A percentile compares a stretch with the other conserved stretches of the same genome.
Evolutionary conservation across 2,113 vertebrate species (phyloP).

Genomic region (Varanus komodoensis): DNA sequence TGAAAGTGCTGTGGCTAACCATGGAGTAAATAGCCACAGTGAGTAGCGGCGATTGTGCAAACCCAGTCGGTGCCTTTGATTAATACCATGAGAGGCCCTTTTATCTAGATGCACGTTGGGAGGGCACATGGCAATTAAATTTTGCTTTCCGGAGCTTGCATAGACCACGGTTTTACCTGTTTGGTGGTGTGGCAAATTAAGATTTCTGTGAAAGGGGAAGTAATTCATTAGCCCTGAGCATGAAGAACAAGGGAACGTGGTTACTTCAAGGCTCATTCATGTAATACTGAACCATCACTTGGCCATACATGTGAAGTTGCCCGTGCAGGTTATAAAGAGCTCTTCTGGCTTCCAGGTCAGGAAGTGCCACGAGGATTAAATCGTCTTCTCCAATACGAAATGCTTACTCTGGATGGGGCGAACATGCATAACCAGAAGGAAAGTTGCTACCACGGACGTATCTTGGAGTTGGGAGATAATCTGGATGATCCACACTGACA

Average conservation of each 20-base stretch:
- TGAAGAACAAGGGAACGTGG: background rate
- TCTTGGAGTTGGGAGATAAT: conserved; percentile 58
- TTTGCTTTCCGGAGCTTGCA: background rate
- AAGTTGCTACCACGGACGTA: conserved; percentile 72
- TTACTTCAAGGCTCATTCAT: background rate
- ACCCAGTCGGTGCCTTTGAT: background rate
- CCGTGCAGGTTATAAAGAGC: background rate
- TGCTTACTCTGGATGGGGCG: conserved; percentile 72
- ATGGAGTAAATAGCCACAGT: too few relatives aligned
- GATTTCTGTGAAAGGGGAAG: background rate
- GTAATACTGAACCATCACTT: background rate
- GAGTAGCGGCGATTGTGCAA: too few relatives aligned
- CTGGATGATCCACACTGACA: conserved; percentile 71
- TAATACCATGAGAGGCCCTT: too few relatives aligned
- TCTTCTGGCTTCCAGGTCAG: background rate
- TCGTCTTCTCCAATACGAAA: background rate
- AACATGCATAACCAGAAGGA: conserved; percentile 72
- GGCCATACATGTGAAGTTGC: background rate
- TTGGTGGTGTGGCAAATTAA: background rate
- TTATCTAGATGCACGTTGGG: too few relatives aligned
- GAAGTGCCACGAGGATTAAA: background rate
- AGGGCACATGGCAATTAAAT: background rate
- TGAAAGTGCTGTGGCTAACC: too few relatives aligned
- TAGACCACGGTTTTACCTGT: background rate
- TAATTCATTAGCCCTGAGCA: background rate